Evolutionary conservation across 1,140 invertebrate genomes (phyloP).

Genomic region (Agrilus planipennis): DNA sequence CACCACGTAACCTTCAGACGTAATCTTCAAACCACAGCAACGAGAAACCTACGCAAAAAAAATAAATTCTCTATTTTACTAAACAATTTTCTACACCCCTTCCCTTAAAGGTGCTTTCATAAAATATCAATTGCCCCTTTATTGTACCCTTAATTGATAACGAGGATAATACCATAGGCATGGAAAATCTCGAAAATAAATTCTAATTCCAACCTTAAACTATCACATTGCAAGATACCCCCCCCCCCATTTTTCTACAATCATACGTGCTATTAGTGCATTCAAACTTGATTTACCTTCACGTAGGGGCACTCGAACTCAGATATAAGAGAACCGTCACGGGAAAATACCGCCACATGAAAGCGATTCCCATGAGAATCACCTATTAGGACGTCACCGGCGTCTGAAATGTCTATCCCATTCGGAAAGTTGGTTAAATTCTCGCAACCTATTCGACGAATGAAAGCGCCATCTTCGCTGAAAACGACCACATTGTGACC

Average conservation of each 20-base stretch:
- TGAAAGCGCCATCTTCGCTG: constrained; percentile 78
- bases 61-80: background rate
- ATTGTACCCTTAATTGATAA: no score
- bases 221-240: no score
- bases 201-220: no score
- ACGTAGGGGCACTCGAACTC: constrained; percentile 95
- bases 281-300: constrained; percentile 69
- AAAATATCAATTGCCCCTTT: no score
- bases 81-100: background rate
- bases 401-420: constrained; percentile 94
- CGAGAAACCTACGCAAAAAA: constrained; percentile 80
- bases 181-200: no score
- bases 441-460: constrained; percentile 88
- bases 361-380: constrained; percentile 97
- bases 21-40: constrained; percentile 94
- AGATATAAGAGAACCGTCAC: constrained; percentile 74
- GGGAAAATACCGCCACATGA: constrained; percentile 87
- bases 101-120: background rate
- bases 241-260: background rate
- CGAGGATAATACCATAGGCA: no score
- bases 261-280: background rate
- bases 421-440: constrained; percentile 94
- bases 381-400: constrained; percentile 89
- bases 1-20: constrained; percentile 90
- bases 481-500: constrained; percentile 95